Percentiles rank a stretch among this genome's conserved stretches.
Evolutionary conservation across 2,113 vertebrate species (phyloP).

Genomic region (Alectura lathami): DNA sequence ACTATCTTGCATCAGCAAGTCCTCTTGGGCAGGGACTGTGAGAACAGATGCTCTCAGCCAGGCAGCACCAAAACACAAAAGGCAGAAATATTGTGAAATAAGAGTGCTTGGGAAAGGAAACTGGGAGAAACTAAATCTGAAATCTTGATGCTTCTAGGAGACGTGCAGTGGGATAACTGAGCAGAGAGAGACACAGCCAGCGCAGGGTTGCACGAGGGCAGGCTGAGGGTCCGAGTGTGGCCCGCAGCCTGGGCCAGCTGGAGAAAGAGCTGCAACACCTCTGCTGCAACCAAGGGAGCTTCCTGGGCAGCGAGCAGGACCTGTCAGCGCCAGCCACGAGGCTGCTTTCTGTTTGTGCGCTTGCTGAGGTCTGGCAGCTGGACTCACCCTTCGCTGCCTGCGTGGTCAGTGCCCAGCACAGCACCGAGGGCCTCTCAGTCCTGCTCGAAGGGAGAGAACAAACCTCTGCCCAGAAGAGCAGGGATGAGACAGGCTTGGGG

Average conservation of each 20-base stretch:
- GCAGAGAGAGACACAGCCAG: constrained; percentile 8
- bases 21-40: not conserved
- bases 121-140: constrained; percentile 19
- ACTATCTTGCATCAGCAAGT: not conserved
- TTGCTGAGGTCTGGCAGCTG: constrained; percentile 49
- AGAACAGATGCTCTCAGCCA: constrained; percentile 38
- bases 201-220: constrained; percentile 56
- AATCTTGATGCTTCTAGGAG: constrained; percentile 25
- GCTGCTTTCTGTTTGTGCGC: constrained; percentile 37
- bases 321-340: not conserved
- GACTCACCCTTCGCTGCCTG: not conserved
- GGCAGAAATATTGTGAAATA: not conserved
- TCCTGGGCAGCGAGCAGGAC: constrained; percentile 33
- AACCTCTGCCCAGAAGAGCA: not conserved
- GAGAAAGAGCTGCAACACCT: constrained; percentile 53
- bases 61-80: not conserved
- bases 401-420: not conserved
- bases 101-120: constrained; percentile 52
- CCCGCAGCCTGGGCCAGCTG: constrained; percentile 33
- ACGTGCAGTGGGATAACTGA: not conserved
- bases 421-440: constrained; percentile 37
- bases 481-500: fast-evolving
- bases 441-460: not conserved
- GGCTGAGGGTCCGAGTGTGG: not conserved
- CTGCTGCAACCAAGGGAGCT: constrained; percentile 26